Percentiles rank a stretch among this genome's conserved stretches.
Conservation (phyloP, 1,140 invertebrate genomes). For the Pachyrhynchus sulphureomaculatus region DNA sequence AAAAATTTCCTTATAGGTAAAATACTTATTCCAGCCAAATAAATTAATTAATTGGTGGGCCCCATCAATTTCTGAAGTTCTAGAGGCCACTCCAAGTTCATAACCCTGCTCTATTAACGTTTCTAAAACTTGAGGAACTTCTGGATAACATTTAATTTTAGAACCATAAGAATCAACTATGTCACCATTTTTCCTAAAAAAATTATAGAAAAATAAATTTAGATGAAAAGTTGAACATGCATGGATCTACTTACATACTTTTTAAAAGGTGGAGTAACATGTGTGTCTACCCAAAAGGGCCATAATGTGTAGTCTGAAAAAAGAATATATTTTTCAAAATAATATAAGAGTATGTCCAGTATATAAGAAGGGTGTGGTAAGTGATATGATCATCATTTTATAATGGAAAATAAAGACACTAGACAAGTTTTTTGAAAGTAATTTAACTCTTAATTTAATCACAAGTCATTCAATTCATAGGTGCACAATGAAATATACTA, state of each 20-base stretch:
- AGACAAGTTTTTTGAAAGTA: no score
- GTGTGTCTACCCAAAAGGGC: constrained; percentile 76
- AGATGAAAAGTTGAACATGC: not conserved
- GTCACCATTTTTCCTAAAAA: constrained; percentile 52
- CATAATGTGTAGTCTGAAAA: constrained; percentile 75
- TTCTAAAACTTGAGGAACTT: constrained; percentile 64
- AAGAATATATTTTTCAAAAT: not conserved
- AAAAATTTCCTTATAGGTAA: constrained; percentile 73
- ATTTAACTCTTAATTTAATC: no score
- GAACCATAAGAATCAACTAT: constrained; percentile 57
- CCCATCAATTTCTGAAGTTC: constrained; percentile 65
- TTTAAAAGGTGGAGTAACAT: constrained; percentile 67
- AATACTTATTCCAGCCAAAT: constrained; percentile 71
- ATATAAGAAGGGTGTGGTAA: no score
- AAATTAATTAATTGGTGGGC: constrained; percentile 67
- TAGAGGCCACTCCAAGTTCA: constrained; percentile 64
- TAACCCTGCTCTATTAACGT: constrained; percentile 59
- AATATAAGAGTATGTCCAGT: no score
- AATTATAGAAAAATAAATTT: not conserved
- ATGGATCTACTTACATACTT: constrained; percentile 38
- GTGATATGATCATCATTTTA: no score
- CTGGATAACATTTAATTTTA: constrained; percentile 59
- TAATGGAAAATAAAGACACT: no score
- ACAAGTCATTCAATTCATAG: no score
- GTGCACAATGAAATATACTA: no score